Evolutionary conservation across 2,888 invertebrate species (phyloP).

Genomic region (Cheilosia pagana): DNA sequence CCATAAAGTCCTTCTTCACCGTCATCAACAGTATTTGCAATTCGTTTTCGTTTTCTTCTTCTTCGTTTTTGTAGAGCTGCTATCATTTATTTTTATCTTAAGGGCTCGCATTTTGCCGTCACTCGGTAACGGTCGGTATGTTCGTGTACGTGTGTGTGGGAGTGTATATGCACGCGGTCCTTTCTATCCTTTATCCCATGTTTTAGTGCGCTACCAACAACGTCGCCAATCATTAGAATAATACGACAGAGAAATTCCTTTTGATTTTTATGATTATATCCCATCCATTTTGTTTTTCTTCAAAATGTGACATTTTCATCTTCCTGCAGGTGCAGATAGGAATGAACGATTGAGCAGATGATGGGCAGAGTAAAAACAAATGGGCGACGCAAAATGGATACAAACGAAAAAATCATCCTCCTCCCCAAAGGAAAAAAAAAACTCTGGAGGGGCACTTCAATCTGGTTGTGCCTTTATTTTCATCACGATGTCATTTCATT

Average conservation of each 20-base stretch:
- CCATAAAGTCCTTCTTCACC: conserved; percentile 64
- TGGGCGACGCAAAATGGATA: conserved; percentile 30
- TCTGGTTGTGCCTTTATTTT: conserved; percentile 59
- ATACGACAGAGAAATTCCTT: conserved; percentile 67
- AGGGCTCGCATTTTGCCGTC: conserved; percentile 58
- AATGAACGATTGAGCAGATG: conserved; percentile 58
- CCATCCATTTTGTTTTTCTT: conserved; percentile 54
- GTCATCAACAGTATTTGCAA: conserved; percentile 66
- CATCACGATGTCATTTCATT: conserved; percentile 70
- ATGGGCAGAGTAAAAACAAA: conserved; percentile 59
- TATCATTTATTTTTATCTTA: conserved; percentile 67
- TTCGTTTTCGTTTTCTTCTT: conserved; percentile 45
- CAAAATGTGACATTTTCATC: conserved; percentile 61
- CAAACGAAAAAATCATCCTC: conserved; percentile 23
- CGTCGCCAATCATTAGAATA: conserved; percentile 61
- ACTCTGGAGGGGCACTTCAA: conserved; percentile 32
- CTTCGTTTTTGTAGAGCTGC: conserved; percentile 18
- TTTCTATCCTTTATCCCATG: conserved; percentile 41
- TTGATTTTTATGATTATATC: conserved; percentile 72
- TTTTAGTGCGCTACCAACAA: conserved; percentile 7
- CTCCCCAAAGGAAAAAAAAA: conserved; percentile 19
- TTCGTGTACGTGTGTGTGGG: background rate
- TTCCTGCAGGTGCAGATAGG: conserved; percentile 69
- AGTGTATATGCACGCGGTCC: conserved; percentile 5
- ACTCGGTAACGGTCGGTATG: background rate